Evolutionary conservation across 2,113 vertebrate genomes (phyloP).

Genomic region (Prionailurus viverrinus): DNA sequence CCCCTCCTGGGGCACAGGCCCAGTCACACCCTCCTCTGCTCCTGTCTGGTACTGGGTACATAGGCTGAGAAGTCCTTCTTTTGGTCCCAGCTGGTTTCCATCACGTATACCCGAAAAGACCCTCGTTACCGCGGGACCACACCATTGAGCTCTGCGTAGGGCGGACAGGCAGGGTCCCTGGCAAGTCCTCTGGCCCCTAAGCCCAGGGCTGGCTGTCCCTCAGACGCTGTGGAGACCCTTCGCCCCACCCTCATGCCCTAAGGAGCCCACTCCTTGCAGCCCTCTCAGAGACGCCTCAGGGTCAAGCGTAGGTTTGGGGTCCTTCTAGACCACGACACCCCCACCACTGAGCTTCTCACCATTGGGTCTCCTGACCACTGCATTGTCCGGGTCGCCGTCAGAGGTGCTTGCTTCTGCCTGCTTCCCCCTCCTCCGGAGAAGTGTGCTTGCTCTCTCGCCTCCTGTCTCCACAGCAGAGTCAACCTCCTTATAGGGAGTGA

Average conservation of each 20-base stretch:
- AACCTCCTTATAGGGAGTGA: neutral
- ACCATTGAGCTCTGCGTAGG: accelerated
- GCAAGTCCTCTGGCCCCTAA: neutral
- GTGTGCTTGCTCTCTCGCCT: neutral
- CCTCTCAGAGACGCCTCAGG: neutral
- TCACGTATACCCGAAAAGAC: neutral
- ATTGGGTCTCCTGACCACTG: neutral
- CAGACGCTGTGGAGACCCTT: neutral
- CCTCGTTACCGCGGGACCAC: neutral
- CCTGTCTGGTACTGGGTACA: neutral
- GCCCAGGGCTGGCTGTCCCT: neutral
- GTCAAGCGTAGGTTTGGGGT: neutral
- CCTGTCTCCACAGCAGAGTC: neutral
- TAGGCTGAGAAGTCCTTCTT: neutral
- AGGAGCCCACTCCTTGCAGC: neutral
- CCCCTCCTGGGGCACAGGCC: neutral
- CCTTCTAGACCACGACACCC: neutral
- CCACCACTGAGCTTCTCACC: neutral
- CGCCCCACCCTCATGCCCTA: neutral
- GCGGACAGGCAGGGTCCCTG: accelerated
- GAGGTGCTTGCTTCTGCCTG: neutral
- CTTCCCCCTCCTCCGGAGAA: neutral
- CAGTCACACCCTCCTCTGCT: neutral
- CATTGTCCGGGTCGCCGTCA: neutral
- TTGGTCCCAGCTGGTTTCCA: neutral